Evolutionary conservation across 2,888 invertebrate genomes (phyloP), one percentile per base, ranked within the genome.

Genomic region (Leucoma salicis): DNA sequence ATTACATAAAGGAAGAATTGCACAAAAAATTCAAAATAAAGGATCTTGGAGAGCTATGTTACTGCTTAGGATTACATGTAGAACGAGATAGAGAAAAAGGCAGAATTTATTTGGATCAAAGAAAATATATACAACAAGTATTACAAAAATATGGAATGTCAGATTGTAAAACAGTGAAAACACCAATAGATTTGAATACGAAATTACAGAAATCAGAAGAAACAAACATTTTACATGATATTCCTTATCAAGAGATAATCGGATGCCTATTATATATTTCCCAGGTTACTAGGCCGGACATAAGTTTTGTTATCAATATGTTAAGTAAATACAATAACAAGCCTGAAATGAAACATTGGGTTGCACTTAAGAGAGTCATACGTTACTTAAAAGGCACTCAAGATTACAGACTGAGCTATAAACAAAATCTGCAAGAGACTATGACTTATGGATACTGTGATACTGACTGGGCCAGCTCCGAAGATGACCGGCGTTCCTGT

Each of bases 401-500:
- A 15, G 14, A 57, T 4, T 21, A 24, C 1, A 49, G 31, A 33
- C 6, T 59, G 3, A 10, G 3, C 7, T 54, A 28, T 15, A 50
- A 25, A 11, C 43, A 31, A 28, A 48, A 4, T 5, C 0, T 3
- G 1, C 25, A 42, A 1, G 29, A 34, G 54, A 50, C 1, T 54
- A 58, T 41, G 58, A 55, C 18, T 31, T 31, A 31, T 21, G 37
- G 18, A 4, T 29, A 21, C 10, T 31, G 31, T 35, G 66, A 66
- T 33, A 34, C 65, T 1, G 63, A 66, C 12, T 65, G 63, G 63
- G 63, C 63, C 1, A 45, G 6, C 4, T 21, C 27, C 6, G 28
- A 28, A n/a, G 28, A 28, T 28, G 28, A 28, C n/a, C 28, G 59
- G 34, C 51, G 51, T 29, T 61, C 57, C 0, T 59, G 58, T 16